Evolutionary conservation across 1,140 invertebrate genomes (phyloP), one percentile per base, ranked within the genome.

Genomic region (Drosophila nikananu): DNA sequence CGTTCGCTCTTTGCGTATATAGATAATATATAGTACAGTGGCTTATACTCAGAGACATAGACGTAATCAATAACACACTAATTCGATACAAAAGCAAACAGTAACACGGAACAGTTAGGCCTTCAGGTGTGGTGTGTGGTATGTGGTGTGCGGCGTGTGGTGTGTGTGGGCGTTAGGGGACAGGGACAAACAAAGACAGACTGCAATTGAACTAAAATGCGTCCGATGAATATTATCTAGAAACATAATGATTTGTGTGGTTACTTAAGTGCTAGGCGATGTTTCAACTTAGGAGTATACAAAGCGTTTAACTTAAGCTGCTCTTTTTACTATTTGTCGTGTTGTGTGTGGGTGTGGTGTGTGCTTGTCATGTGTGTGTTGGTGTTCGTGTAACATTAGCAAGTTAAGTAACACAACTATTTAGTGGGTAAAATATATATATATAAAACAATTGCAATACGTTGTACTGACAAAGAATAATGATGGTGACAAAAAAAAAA

Each of bases 381-480:
- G 54, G 13, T 52, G 49, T 55, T 19, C 9, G 19, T 44, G 19
- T 46, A 46, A 46, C 42, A 46, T 55, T 71, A 54, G 54, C 51
- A 49, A 59, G 72, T 78, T 78, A 78, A 80, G 73, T 78, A 78
- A 77, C 73, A 77, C 44, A 77, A 77, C 48, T 67, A 70, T 77
- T 37, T 19, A 77, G 42, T 77, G 39, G 37, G 32, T 54, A 77
- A 58, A 65, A 23, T 59, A 46, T 66, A 54, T 55, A 41, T 58
- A 42, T 51, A 52, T 77, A 65, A 27, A 77, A 71, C 62, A 71
- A 27, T 44, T 19, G 63, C 67, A 71, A 67, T 75, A 75, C 58
- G 49, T 44, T 63, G 70, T 73, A 74, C 59, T 63, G 71, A 62
- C 41, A 74, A 75, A 76, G 30, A 42, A 64, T 73, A 51, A 62